A percentile compares a stretch with the other conserved stretches of the same genome.
phyloP scores from a whole-genome alignment of 2,888 invertebrate species.

The Seira ritae region DNA sequence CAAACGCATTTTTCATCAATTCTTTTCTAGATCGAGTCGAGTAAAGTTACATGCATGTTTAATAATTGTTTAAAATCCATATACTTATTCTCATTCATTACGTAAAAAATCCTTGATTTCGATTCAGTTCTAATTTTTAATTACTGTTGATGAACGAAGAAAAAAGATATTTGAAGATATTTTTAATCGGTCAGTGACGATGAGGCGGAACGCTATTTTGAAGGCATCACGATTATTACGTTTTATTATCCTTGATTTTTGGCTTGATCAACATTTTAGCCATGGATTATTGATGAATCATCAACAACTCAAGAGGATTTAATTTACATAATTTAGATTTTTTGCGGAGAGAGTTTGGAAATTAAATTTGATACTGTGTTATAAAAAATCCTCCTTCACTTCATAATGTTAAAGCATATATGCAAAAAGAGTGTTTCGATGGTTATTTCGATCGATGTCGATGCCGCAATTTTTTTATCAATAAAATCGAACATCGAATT shows the following conservation, averaged over 20 bases:
- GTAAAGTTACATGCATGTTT: too few species aligned
- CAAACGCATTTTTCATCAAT: too few species aligned
- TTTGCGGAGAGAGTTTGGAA: not conserved
- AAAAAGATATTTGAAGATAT: not conserved
- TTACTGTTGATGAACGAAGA: not conserved
- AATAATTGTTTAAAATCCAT: too few species aligned
- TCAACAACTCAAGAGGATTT: not conserved
- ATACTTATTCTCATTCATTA: too few species aligned
- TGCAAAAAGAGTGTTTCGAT: too few species aligned
- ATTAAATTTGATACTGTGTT: not conserved
- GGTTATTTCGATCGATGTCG: too few species aligned
- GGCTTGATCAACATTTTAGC: too few species aligned
- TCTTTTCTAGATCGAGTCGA: too few species aligned
- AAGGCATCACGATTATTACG: not conserved
- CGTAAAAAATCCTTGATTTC: conserved; percentile 18
- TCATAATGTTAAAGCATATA: too few species aligned
- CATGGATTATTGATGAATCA: not conserved
- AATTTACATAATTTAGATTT: not conserved
- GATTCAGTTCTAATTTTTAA: not conserved
- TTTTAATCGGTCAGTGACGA: conserved; percentile 16
- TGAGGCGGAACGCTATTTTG: not conserved
- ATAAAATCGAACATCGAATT: too few species aligned
- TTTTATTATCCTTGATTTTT: not conserved
- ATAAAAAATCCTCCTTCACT: not conserved
- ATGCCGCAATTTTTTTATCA: too few species aligned